A percentile compares a stretch with the other conserved stretches of the same genome.
Conservation (phyloP, 2,888 invertebrate genomes). For the Caenorhabditis virilis region DNA sequence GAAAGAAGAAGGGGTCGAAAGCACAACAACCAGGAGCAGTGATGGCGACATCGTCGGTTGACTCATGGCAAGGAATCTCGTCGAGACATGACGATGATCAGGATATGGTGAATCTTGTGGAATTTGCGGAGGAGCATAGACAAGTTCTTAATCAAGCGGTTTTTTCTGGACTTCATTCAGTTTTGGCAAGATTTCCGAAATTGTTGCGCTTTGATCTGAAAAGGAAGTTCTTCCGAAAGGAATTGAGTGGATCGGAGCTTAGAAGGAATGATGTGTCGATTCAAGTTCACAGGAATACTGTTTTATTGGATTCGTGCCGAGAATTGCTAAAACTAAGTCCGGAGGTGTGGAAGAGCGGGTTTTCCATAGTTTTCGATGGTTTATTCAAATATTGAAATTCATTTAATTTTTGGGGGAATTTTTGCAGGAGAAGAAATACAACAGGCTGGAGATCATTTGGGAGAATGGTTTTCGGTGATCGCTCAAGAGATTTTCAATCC, state of each 20-base stretch:
- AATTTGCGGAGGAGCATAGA: slow-evolving; percentile 85
- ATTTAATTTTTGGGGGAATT: not conserved
- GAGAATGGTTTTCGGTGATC: slow-evolving; percentile 88
- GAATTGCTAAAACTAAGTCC: slow-evolving; percentile 82
- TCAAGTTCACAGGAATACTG: slow-evolving; percentile 81
- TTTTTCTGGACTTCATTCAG: slow-evolving; percentile 85
- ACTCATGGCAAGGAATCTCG: slow-evolving; percentile 25
- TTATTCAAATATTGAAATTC: slow-evolving; percentile 1
- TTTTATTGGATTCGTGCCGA: slow-evolving; percentile 87
- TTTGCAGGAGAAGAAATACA: slow-evolving; percentile 81
- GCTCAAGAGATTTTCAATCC: slow-evolving; percentile 90
- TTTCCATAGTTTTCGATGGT: slow-evolving; percentile 91
- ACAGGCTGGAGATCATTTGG: slow-evolving; percentile 84
- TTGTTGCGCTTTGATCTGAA: slow-evolving; percentile 89
- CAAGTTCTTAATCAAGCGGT: slow-evolving; percentile 87
- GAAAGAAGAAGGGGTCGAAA: too few relatives aligned
- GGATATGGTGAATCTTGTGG: slow-evolving; percentile 81
- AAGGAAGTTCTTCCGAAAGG: slow-evolving; percentile 83
- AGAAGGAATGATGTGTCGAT: slow-evolving; percentile 82
- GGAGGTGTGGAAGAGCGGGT: slow-evolving; percentile 88
- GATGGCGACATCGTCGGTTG: slow-evolving; percentile 18
- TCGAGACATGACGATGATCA: slow-evolving; percentile 70
- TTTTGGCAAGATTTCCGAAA: slow-evolving; percentile 84
- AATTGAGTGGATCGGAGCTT: slow-evolving; percentile 81
- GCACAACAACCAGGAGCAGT: slow-evolving; percentile 14